Conservation (phyloP, 2,113 vertebrate species). For the Mionectes macconnelli region DNA sequence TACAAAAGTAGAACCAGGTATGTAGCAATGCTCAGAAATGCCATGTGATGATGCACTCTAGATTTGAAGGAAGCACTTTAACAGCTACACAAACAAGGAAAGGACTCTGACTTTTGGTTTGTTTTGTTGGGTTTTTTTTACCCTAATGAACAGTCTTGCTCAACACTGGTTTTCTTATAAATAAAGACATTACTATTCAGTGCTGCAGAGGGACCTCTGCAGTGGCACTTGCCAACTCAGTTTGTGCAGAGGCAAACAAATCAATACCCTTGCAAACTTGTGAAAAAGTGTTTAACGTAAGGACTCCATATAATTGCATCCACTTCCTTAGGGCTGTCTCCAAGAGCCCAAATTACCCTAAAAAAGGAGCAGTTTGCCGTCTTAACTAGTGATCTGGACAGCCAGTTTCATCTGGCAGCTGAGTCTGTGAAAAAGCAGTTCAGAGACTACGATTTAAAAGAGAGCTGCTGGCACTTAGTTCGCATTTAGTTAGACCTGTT, state of each 20-base stretch:
- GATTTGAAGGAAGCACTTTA: background rate
- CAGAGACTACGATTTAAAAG: background rate
- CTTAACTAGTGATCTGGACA: background rate
- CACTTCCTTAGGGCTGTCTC: background rate
- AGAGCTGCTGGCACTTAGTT: background rate
- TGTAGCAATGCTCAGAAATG: background rate
- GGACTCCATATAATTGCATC: background rate
- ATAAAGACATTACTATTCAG: background rate
- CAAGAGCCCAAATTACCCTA: background rate
- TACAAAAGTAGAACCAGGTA: background rate
- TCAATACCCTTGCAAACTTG: background rate
- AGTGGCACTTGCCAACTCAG: background rate
- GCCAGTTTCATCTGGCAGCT: background rate
- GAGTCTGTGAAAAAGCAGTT: background rate
- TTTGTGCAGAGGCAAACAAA: background rate
- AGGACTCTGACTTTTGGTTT: background rate
- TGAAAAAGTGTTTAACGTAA: background rate
- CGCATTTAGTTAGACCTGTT: background rate
- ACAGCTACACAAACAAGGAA: background rate
- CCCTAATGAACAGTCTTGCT: background rate
- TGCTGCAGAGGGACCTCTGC: background rate
- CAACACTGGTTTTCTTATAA: background rate
- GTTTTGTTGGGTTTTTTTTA: too few relatives aligned
- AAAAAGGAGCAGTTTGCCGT: background rate
- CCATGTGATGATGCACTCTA: rapidly evolving